phyloP scores from a whole-genome alignment of 2,797 vertebrate genomes.

The Pangasius djambal region DNA sequence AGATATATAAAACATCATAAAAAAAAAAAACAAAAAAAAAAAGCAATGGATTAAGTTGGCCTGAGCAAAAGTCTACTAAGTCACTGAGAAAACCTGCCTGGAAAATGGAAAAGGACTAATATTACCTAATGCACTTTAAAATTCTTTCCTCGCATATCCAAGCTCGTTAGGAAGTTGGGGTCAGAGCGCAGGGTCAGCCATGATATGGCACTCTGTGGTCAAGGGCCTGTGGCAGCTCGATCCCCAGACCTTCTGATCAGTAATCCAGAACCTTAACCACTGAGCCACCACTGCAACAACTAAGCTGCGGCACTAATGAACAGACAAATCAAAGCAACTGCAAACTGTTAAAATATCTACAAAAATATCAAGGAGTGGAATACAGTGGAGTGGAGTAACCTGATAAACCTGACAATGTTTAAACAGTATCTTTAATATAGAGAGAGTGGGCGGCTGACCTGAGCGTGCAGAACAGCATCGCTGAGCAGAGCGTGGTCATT shows the following conservation, averaged over 20 bases:
- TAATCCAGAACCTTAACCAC: not conserved
- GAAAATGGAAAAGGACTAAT: not conserved
- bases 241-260: not conserved
- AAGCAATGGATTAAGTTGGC: not conserved
- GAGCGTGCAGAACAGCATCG: not conserved
- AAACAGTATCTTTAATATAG: not conserved
- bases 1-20: not conserved
- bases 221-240: not conserved
- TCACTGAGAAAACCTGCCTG: not conserved
- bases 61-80: no score
- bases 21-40: not conserved
- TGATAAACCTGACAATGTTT: not conserved
- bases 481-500: no score
- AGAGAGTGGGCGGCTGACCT: not conserved
- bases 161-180: not conserved
- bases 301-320: not conserved
- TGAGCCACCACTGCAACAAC: not conserved
- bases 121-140: no score
- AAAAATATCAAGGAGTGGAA: not conserved
- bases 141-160: not conserved
- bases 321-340: not conserved
- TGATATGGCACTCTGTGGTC: not conserved
- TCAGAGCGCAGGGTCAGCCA: not conserved
- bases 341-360: not conserved
- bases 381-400: not conserved